Percentiles rank a stretch among this genome's conserved stretches.
These are phyloP conservation scores for Linnaemya vulpina DNA, from an alignment of 2,888 invertebrate species.

Conservation along the genomic window DNA sequence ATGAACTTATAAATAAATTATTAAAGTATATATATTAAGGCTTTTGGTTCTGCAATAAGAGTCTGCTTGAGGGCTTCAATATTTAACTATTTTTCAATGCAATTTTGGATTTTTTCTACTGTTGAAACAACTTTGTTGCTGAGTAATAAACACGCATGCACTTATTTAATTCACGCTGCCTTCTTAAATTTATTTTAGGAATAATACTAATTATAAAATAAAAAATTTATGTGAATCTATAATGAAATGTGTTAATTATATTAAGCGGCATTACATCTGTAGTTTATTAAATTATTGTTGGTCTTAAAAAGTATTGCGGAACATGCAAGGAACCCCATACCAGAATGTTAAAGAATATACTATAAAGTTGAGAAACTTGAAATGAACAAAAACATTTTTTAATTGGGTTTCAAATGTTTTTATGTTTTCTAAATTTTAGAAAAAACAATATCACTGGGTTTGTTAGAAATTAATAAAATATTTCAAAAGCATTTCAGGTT, in stretches of 20 bases:
- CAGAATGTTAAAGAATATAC: neutral
- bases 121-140: conserved; percentile 42
- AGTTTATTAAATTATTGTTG: conserved; percentile 23
- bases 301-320: neutral
- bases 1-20: conserved; percentile 51
- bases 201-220: neutral
- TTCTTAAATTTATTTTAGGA: neutral
- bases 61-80: neutral
- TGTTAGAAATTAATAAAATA: no score
- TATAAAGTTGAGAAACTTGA: neutral
- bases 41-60: neutral
- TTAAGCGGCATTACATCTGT: conserved; percentile 2
- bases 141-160: conserved; percentile 11
- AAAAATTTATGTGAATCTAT: conserved; percentile 4
- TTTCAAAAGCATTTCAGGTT: no score
- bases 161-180: neutral
- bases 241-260: conserved; percentile 15
- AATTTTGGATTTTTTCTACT: conserved; percentile 13
- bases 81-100: conserved; percentile 3
- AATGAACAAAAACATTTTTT: neutral
- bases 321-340: conserved; percentile 35
- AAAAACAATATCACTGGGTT: no score
- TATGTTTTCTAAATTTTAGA: no score
- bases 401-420: neutral
- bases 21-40: neutral